A percentile compares a stretch with the other conserved stretches of the same genome.
These are phyloP conservation scores for Alaudala cheleensis DNA, from an alignment of 2,113 vertebrate genomes.

Conservation along the genomic window DNA sequence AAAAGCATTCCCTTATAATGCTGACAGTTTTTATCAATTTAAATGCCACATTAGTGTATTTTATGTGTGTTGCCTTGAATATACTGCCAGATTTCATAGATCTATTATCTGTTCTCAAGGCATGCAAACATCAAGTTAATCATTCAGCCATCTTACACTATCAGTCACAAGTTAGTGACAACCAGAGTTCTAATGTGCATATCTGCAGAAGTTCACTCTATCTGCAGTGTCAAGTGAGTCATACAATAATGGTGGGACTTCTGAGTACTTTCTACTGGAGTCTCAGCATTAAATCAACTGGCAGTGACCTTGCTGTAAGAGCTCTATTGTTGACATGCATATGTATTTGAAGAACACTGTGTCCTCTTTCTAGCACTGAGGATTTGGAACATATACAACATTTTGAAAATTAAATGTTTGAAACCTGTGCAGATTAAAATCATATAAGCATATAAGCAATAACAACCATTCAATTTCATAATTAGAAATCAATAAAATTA, in stretches of 20 bases:
- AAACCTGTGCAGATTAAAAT: not conserved
- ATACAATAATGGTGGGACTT: not conserved
- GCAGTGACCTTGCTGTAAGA: not conserved
- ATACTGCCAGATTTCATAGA: not conserved
- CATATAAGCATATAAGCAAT: not conserved
- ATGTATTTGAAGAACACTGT: not conserved
- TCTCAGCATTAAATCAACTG: not conserved
- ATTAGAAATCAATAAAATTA: not conserved
- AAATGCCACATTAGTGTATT: not conserved
- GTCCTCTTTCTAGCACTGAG: not conserved
- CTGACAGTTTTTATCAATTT: not conserved
- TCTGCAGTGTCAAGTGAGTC: not conserved
- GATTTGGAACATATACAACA: not conserved
- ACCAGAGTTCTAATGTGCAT: not conserved
- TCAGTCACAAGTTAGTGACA: not conserved
- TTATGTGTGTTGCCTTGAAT: conserved; percentile 1
- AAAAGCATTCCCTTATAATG: not conserved
- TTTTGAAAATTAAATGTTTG: not conserved
- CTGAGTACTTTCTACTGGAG: not conserved
- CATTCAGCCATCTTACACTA: not conserved
- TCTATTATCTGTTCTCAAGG: not conserved
- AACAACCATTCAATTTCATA: not conserved
- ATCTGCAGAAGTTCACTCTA: not conserved
- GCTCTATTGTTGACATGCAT: not conserved
- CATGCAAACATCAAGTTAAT: not conserved